Evolutionary conservation across 2,797 vertebrate species (phyloP), one percentile per base, ranked within the genome.

Genomic region (Hyperoplus immaculatus): DNA sequence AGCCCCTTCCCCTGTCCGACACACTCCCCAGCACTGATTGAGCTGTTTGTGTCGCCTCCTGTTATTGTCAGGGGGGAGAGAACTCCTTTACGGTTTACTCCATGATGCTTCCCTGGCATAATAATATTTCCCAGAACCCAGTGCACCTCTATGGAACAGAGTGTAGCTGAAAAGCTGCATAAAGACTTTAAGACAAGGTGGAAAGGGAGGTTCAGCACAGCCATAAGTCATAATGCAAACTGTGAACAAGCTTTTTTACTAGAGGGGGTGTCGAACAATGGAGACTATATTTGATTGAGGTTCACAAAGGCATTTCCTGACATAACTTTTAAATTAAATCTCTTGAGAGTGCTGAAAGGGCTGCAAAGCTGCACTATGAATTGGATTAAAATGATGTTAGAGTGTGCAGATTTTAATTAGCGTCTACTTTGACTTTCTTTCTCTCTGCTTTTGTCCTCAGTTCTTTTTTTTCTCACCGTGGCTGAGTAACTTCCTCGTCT

Each of bases 11-110:
- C 88, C 84, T 85, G 29, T 29, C 75, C 54, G 21, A 88, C 87
- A 81, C 87, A 86, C 83, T 89, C 87, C 80, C 76, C 79, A 80
- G 63, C 84, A 87, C 86, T 90, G 89, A 92, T 89, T 91, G 88
- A 90, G 85, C 72, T 91, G 91, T 87, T 93, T 86, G 76, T 80
- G 87, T 93, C 79, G 54, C 85, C 94, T 95, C 90, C 92, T 94
- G 93, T 94, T 88, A 93, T 94, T 94, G 92, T 92, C 62, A 41
- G 46, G 75, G 67, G 47, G 67, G 60, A 29, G 29, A 29, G 29
- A 29, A 29, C 64, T 3, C 43, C 57, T 3, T 39, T 75, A 65
- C 66, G 68, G 64, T 84, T 91, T 74, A 78, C 70, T 82, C 62
- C 75, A 62, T 29, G 42, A 69, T 70, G 66, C 57, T 65, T 61